Conservation (phyloP, 2,113 vertebrate genomes). For the Oryctolagus cuniculus region DNA sequence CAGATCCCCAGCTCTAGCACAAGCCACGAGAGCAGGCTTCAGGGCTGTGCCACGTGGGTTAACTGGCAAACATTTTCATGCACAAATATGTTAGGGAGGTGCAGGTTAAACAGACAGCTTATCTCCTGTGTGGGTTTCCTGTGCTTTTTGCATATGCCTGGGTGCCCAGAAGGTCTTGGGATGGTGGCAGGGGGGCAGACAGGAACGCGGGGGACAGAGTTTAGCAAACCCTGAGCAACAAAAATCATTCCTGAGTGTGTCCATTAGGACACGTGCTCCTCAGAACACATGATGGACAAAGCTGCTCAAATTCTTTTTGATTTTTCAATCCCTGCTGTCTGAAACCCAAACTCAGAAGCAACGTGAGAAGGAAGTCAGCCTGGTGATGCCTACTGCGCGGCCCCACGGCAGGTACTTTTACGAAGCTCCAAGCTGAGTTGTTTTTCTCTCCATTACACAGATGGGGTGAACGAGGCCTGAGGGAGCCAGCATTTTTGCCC, state of each 20-base stretch:
- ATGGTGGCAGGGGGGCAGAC: too few species aligned
- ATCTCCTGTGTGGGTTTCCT: not conserved
- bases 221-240: not conserved
- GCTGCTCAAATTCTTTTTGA: too few species aligned
- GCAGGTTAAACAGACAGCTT: not conserved
- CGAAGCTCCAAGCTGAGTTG: not conserved
- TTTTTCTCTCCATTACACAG: not conserved
- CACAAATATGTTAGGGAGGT: not conserved
- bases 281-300: fast-evolving
- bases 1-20: not conserved
- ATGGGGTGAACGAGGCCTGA: fast-evolving
- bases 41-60: fast-evolving
- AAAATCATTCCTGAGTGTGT: not conserved
- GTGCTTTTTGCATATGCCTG: too few species aligned
- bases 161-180: not conserved
- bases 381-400: too few species aligned
- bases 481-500: not conserved
- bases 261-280: not conserved
- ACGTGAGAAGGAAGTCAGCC: not conserved
- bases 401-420: not conserved
- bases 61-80: not conserved
- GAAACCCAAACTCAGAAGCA: not conserved
- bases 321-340: not conserved
- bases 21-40: not conserved
- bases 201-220: fast-evolving